Evolutionary conservation across 2,113 vertebrate genomes (phyloP).

Genomic region (mouse (Mus musculus)): GRCm39 chr1:152467001-152467500

Average conservation of each 20-base stretch:
- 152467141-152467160: background rate
- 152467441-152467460: background rate
- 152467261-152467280: background rate
- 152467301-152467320: background rate
- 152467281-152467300: background rate
- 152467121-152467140: background rate
- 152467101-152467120: background rate
- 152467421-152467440: background rate
- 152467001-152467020: background rate
- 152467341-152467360: background rate
- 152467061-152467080: background rate
- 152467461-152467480: background rate
- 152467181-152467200: background rate
- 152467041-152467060: background rate
- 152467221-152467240: background rate
- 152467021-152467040: background rate
- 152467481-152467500: background rate
- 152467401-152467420: background rate
- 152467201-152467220: background rate
- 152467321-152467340: background rate
- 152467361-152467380: background rate
- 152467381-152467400: background rate
- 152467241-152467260: background rate
- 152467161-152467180: background rate
- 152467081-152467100: background rate